A percentile compares a stretch with the other conserved stretches of the same genome.
phyloP scores from a whole-genome alignment of 2,888 invertebrate genomes.

The Elegia similella region DNA sequence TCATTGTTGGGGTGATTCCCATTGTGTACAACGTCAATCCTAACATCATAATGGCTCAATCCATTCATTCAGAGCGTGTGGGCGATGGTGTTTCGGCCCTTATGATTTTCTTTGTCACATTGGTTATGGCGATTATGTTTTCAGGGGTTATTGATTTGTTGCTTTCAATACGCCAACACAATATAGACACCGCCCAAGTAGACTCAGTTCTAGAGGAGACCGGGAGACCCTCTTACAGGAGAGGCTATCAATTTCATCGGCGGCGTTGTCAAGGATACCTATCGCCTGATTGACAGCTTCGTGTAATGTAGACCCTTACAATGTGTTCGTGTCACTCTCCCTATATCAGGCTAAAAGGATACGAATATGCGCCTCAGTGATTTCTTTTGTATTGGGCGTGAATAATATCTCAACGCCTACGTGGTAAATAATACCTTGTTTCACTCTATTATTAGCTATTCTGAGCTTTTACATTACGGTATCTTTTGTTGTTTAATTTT shows the following conservation, averaged over 20 bases:
- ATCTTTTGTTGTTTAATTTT: slow-evolving; percentile 11
- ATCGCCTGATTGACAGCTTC: slow-evolving; percentile 63
- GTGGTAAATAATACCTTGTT: slow-evolving; percentile 42
- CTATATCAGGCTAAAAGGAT: slow-evolving; percentile 49
- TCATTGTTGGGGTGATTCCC: slow-evolving; percentile 49
- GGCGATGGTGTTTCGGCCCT: slow-evolving; percentile 36
- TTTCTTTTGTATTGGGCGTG: slow-evolving; percentile 51
- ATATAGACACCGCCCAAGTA: slow-evolving; percentile 25
- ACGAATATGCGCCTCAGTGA: slow-evolving; percentile 49
- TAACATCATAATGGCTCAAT: slow-evolving; percentile 51
- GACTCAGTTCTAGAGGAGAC: slow-evolving; percentile 35
- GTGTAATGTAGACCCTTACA: slow-evolving; percentile 45
- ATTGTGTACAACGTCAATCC: slow-evolving; percentile 50
- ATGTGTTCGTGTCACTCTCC: slow-evolving; percentile 21
- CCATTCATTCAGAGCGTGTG: slow-evolving; percentile 38
- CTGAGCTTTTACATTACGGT: neutral
- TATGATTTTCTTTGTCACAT: slow-evolving; percentile 40
- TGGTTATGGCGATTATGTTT: slow-evolving; percentile 36
- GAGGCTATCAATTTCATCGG: slow-evolving; percentile 62
- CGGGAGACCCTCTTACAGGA: slow-evolving; percentile 38
- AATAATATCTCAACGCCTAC: slow-evolving; percentile 44
- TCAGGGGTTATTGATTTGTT: slow-evolving; percentile 38
- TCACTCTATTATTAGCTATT: slow-evolving; percentile 17
- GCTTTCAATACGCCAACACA: slow-evolving; percentile 24
- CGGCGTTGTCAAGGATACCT: slow-evolving; percentile 52